Conservation (phyloP, 2,888 invertebrate species). For the Andrena trimmerana region DNA sequence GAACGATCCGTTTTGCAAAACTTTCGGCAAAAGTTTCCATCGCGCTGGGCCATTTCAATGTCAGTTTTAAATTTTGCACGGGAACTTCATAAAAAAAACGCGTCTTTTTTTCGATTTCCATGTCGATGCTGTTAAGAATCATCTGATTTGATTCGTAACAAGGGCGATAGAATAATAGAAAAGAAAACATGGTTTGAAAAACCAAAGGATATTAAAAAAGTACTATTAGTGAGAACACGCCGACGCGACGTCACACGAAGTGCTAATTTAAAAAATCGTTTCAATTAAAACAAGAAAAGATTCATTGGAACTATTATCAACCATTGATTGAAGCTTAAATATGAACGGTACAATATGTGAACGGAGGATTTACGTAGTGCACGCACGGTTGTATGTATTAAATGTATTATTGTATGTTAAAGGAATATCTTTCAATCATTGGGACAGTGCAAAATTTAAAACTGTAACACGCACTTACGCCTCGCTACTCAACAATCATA, state of each 20-base stretch:
- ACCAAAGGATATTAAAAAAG: background rate
- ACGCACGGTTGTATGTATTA: no score
- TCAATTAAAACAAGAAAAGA: no score
- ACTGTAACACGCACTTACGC: conserved; percentile 53
- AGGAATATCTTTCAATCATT: background rate
- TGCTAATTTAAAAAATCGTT: no score
- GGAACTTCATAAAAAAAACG: background rate
- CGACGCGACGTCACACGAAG: no score
- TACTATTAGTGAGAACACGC: no score
- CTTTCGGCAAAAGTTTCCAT: conserved; percentile 54
- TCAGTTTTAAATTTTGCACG: conserved; percentile 67
- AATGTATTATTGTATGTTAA: background rate
- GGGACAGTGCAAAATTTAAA: conserved; percentile 62
- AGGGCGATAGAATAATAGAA: background rate
- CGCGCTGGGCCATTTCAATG: conserved; percentile 46
- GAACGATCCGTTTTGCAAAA: conserved; percentile 47
- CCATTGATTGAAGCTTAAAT: background rate
- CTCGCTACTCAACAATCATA: conserved; percentile 72
- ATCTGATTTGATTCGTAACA: background rate
- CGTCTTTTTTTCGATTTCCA: conserved; percentile 6
- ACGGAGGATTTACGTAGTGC: no score
- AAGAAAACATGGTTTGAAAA: background rate
- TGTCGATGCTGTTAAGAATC: background rate
- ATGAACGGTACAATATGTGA: background rate
- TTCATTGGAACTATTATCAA: no score